Evolutionary conservation across 2,797 vertebrate species (phyloP), one percentile per base, ranked within the genome.

Genomic region (Melanotaenia pygmaea): DNA sequence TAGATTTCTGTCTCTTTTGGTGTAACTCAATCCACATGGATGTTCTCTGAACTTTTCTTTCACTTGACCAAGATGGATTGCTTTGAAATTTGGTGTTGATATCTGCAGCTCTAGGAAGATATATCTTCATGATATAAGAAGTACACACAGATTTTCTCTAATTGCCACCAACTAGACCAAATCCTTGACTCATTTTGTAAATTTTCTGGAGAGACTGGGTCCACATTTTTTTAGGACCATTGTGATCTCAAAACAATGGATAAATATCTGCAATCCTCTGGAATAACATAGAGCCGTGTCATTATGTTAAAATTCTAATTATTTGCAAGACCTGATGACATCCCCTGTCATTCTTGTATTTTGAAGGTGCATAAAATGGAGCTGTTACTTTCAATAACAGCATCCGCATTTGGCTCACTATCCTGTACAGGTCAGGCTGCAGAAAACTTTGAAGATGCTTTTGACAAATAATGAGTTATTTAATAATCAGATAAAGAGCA

Each of bases 1-100:
- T 75, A 69, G 77, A 83, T 86, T 79, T 79, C 57, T 84, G 80
- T 83, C 76, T 78, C 58, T 67, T 72, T 59, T 50, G 16, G 37
- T 70, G 58, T 63, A 81, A 83, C 74, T 63, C 69, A 70, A 67
- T 74, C 77, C 67, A 45, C 60, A 72, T 64, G 57, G 58, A 76
- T 59, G 70, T 68, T 64, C 57, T 61, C 59, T 43, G 68, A 79
- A 75, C 62, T 66, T 56, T n/a, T 72, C 70, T 81, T 81, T 79
- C 45, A 9, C 32, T 56, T 70, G 38, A 54, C 26, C 30, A 37
- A 13, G 26, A 56, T 58, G 34, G 32, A 67, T 60, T 61, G 24
- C 24, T 0, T 11, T 24, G 9, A 67, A 59, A 67, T 51, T 26
- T 51, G 38, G 37, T 51, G 38, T 6, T 40, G 26, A 38, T 61